These are phyloP conservation scores for Cettia cetti DNA, from an alignment of 2,113 vertebrate genomes.

Conservation along the genomic window DNA sequence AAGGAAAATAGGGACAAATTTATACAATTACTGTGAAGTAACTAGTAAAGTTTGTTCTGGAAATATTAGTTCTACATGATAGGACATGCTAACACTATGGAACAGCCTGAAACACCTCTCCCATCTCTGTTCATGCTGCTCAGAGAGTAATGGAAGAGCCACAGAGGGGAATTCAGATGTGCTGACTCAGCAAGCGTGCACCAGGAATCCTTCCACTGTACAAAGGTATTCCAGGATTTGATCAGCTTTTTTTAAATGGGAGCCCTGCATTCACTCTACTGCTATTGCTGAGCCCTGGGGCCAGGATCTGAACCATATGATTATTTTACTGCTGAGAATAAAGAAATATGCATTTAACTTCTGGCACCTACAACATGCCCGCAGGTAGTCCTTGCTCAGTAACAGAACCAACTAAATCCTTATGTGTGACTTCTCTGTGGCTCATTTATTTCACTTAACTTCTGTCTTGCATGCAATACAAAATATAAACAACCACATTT, in stretches of 20 bases:
- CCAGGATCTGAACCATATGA: background rate
- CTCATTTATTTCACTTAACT: background rate
- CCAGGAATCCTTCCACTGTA: background rate
- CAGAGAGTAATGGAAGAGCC: background rate
- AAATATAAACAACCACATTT: background rate
- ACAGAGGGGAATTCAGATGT: background rate
- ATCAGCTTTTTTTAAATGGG: fast-evolving
- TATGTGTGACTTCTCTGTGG: background rate
- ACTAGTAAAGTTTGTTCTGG: background rate
- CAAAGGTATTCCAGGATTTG: background rate
- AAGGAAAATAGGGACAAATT: background rate
- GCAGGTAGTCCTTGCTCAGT: background rate
- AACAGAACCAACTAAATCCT: background rate
- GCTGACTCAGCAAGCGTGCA: background rate
- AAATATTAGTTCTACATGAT: background rate
- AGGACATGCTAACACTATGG: fast-evolving
- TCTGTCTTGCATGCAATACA: background rate
- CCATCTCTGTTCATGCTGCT: background rate
- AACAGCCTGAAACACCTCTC: background rate
- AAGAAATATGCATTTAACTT: background rate
- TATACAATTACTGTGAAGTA: background rate
- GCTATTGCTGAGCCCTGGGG: fast-evolving
- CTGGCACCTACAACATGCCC: background rate
- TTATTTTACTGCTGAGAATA: background rate
- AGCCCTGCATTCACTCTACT: background rate